Evolutionary conservation across 2,888 invertebrate genomes (phyloP).

Genomic region (Drosophila greeni): DNA sequence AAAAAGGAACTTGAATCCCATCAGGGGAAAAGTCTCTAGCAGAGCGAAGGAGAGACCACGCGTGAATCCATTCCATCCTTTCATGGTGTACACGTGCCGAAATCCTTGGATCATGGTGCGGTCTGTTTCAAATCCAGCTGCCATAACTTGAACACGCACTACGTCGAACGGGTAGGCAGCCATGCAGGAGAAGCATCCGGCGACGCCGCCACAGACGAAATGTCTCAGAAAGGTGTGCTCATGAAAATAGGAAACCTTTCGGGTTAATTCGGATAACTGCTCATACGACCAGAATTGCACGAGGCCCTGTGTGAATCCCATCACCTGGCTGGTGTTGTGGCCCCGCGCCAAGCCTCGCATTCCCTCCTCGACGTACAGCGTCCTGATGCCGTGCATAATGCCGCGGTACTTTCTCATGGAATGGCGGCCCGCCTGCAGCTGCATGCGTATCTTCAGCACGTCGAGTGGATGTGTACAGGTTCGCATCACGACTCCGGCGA

Average conservation of each 20-base stretch:
- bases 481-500: constrained; percentile 3
- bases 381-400: not conserved
- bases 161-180: not conserved
- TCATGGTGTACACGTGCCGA: not conserved
- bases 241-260: not conserved
- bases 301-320: not conserved
- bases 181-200: not conserved
- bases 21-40: constrained; percentile 1
- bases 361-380: not conserved
- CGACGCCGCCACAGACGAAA: not conserved
- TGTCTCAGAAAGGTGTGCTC: not conserved
- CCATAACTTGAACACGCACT: not conserved
- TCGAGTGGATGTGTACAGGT: not conserved
- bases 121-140: not conserved
- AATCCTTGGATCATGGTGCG: not conserved
- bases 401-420: not conserved
- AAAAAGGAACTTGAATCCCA: constrained; percentile 3
- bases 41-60: not conserved
- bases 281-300: constrained; percentile 3
- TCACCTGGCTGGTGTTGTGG: constrained; percentile 6
- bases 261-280: not conserved
- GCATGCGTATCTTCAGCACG: constrained; percentile 3
- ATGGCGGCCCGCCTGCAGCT: not conserved
- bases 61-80: constrained; percentile 2
- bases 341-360: not conserved